Conservation (phyloP, 2,888 invertebrate species). For the Chalcis sispes region DNA sequence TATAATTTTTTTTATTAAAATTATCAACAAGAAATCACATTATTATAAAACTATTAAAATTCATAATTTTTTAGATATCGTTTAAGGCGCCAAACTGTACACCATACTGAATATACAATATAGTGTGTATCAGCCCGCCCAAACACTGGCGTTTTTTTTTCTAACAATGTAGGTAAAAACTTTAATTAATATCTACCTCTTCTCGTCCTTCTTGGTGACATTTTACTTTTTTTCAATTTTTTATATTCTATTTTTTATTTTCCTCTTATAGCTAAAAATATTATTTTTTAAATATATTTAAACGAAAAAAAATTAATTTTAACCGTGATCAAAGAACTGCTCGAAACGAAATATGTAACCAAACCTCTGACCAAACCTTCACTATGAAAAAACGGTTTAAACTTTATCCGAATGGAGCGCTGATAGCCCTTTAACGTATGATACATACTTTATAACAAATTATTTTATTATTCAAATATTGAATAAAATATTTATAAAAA, state of each 20-base stretch:
- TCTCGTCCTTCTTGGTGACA: slow-evolving; percentile 66
- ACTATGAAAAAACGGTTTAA: too few species aligned
- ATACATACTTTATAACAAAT: too few species aligned
- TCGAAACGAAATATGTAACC: too few species aligned
- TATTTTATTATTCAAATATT: too few species aligned
- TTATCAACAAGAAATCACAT: neutral
- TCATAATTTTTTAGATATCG: slow-evolving; percentile 44
- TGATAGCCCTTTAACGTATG: too few species aligned
- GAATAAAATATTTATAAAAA: too few species aligned
- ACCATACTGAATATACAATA: slow-evolving; percentile 60
- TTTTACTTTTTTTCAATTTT: slow-evolving; percentile 32
- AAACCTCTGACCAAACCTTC: too few species aligned
- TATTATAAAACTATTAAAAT: neutral
- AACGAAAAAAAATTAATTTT: too few species aligned
- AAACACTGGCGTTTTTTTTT: slow-evolving; percentile 50
- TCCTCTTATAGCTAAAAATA: too few species aligned
- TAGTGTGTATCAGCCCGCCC: slow-evolving; percentile 60
- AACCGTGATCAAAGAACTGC: too few species aligned
- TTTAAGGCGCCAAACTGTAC: slow-evolving; percentile 63
- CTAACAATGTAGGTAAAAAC: neutral
- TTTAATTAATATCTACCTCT: slow-evolving; percentile 59
- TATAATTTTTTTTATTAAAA: neutral
- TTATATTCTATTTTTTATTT: neutral
- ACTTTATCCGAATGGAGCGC: too few species aligned
- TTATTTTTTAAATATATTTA: too few species aligned